phyloP scores from a whole-genome alignment of 2,113 vertebrate genomes.

The Zosterops borbonicus region DNA sequence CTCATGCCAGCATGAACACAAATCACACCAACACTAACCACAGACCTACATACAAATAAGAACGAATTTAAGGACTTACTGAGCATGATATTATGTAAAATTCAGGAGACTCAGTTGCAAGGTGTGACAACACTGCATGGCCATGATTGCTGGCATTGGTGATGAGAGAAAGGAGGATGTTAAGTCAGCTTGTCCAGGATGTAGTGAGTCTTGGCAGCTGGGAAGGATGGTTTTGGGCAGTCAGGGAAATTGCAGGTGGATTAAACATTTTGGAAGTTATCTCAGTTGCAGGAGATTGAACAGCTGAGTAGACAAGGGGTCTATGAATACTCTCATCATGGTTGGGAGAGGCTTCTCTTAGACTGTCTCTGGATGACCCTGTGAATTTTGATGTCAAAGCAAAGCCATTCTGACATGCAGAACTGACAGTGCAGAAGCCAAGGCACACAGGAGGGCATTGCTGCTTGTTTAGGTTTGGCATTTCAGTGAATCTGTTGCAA shows the following conservation, averaged over 20 bases:
- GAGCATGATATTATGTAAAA: not conserved
- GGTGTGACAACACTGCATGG: not conserved
- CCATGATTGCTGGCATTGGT: not conserved
- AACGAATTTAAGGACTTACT: not conserved
- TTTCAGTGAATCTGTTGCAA: not conserved
- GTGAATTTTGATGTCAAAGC: not conserved
- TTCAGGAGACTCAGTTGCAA: not conserved
- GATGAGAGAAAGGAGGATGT: not conserved
- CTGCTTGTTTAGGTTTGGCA: not conserved
- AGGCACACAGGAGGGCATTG: not conserved
- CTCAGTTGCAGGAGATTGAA: not conserved
- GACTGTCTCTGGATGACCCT: not conserved
- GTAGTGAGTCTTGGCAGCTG: not conserved
- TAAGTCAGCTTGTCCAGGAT: conserved; percentile 25
- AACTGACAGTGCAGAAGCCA: not conserved
- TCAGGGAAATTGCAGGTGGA: not conserved
- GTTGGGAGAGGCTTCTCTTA: not conserved
- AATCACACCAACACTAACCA: not conserved
- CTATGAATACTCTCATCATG: not conserved
- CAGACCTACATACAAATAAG: not conserved
- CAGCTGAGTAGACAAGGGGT: not conserved
- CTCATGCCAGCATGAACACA: not conserved
- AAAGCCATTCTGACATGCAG: not conserved
- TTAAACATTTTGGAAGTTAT: not conserved
- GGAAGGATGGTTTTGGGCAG: not conserved